A percentile compares a stretch with the other conserved stretches of the same genome.
Evolutionary conservation across 2,113 vertebrate genomes (phyloP).

Genomic region (Proteles cristata): DNA sequence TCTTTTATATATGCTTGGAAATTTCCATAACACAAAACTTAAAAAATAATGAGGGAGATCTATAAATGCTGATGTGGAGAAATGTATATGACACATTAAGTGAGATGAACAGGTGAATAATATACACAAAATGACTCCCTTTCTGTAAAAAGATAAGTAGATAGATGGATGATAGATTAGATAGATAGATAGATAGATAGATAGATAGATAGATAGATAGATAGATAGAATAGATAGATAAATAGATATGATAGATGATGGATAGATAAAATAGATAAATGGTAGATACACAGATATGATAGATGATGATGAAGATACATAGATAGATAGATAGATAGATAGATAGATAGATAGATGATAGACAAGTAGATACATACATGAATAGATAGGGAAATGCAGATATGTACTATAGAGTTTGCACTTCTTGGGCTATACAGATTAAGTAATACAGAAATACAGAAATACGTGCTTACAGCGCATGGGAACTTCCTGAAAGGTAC

Average conservation of each 20-base stretch:
- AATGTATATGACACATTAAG: too few species aligned
- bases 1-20: neutral
- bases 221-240: too few species aligned
- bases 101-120: too few species aligned
- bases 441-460: fast-evolving
- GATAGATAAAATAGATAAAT: neutral
- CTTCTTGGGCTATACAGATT: neutral
- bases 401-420: neutral
- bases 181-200: neutral
- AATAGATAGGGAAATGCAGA: too few species aligned
- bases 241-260: too few species aligned
- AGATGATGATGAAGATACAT: neutral
- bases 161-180: too few species aligned
- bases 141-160: neutral
- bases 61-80: neutral
- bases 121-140: neutral
- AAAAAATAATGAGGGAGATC: neutral
- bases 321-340: neutral
- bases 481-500: neutral
- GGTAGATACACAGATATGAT: neutral
- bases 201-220: too few species aligned
- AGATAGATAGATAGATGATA: neutral
- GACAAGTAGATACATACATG: too few species aligned
- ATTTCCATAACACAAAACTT: neutral
- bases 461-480: fast-evolving